Percentiles rank a stretch among this genome's conserved stretches.
These are phyloP conservation scores for Bradypodion pumilum DNA, from an alignment of 2,797 vertebrate species.

Conservation along the genomic window DNA sequence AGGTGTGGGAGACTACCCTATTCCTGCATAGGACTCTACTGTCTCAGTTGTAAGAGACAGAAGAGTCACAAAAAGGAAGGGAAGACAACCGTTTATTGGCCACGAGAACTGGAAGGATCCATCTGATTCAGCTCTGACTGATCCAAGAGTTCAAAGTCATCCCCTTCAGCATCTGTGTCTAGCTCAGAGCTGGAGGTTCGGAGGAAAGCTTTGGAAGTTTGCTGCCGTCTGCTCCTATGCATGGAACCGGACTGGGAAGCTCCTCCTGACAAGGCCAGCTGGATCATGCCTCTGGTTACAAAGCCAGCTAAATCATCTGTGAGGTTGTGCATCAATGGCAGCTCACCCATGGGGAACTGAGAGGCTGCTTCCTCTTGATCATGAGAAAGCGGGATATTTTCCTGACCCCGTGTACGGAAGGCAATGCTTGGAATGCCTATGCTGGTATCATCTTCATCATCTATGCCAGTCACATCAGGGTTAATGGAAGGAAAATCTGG, in stretches of 20 bases:
- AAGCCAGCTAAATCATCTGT: constrained; percentile 84
- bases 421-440: constrained; percentile 90
- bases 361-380: constrained; percentile 80
- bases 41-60: neutral
- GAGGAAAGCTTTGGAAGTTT: constrained; percentile 77
- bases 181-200: constrained; percentile 90
- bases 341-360: constrained; percentile 77
- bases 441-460: constrained; percentile 93
- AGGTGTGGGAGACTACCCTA: constrained; percentile 46
- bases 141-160: constrained; percentile 98
- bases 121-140: constrained; percentile 95
- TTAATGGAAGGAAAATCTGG: constrained; percentile 97
- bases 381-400: constrained; percentile 64
- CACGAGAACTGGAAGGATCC: constrained; percentile 85
- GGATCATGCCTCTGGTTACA: constrained; percentile 92
- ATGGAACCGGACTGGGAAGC: constrained; percentile 75
- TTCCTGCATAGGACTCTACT: constrained; percentile 27
- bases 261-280: constrained; percentile 85
- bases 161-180: constrained; percentile 90
- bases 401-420: constrained; percentile 60
- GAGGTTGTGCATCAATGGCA: constrained; percentile 79
- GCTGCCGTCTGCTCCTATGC: constrained; percentile 71
- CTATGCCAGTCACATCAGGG: constrained; percentile 87
- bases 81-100: constrained; percentile 68
- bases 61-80: constrained; percentile 53